Conservation (phyloP, 2,888 invertebrate genomes). For the Cylloceria caligata region DNA sequence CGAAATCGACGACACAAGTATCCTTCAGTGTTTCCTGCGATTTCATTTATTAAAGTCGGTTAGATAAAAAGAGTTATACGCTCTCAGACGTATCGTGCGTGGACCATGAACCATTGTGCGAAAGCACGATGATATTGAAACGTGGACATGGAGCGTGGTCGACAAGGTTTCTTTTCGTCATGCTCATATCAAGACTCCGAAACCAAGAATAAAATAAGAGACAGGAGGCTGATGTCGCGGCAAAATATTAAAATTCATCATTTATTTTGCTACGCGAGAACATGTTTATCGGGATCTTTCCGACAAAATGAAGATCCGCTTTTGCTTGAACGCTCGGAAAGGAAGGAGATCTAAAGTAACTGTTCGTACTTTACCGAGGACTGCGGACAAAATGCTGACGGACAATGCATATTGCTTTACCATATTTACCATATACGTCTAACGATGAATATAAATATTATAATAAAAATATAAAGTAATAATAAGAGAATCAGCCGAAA, state of each 20-base stretch:
- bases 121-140: conserved; percentile 18
- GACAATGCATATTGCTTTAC: neutral
- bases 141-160: neutral
- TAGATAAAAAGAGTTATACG: conserved; percentile 26
- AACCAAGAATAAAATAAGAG: neutral
- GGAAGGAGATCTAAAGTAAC: neutral
- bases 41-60: conserved; percentile 31
- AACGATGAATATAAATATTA: neutral
- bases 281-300: no score
- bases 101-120: conserved; percentile 1
- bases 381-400: neutral
- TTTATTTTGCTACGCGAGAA: no score
- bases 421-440: neutral
- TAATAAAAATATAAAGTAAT: neutral
- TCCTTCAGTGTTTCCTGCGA: conserved; percentile 23
- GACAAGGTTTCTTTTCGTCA: conserved; percentile 5
- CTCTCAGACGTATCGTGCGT: conserved; percentile 23
- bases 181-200: neutral
- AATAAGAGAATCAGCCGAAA: neutral
- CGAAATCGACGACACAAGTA: neutral
- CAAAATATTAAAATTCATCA: neutral
- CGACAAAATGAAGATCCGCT: no score
- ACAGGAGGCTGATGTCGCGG: neutral
- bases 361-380: no score
- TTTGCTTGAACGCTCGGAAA: no score